Percentiles rank a stretch among this genome's conserved stretches.
Evolutionary conservation across 2,797 vertebrate genomes (phyloP).

Genomic region (Thalassophryne amazonica): DNA sequence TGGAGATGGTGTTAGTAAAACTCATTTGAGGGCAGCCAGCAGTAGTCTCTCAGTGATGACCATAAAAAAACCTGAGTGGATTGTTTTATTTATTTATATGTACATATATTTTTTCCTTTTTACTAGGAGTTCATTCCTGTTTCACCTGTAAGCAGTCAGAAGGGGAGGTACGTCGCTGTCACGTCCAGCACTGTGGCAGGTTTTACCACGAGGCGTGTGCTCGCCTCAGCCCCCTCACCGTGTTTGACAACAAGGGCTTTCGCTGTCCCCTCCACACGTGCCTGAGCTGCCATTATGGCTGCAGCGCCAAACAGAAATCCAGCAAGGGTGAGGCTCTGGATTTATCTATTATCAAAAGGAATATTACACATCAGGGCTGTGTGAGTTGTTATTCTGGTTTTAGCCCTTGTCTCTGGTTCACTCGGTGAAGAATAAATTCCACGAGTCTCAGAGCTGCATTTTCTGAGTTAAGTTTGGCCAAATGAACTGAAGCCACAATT

Average conservation of each 20-base stretch:
- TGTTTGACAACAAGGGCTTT: slow-evolving; percentile 92
- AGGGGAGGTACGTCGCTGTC: slow-evolving; percentile 86
- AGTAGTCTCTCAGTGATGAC: too few relatives aligned
- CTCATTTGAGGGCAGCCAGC: too few relatives aligned
- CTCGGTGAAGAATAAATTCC: too few relatives aligned
- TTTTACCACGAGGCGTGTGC: slow-evolving; percentile 95
- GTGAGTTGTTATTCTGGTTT: too few relatives aligned
- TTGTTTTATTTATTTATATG: too few relatives aligned
- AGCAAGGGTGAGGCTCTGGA: slow-evolving; percentile 84
- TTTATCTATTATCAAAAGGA: too few relatives aligned
- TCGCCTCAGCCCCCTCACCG: slow-evolving; percentile 82
- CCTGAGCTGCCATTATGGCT: slow-evolving; percentile 88
- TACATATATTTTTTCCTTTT: background rate
- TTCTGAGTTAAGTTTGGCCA: too few relatives aligned
- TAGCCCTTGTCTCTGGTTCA: too few relatives aligned
- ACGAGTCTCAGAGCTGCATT: too few relatives aligned
- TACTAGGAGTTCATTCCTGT: slow-evolving; percentile 86
- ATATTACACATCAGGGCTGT: fast-evolving
- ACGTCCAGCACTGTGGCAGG: slow-evolving; percentile 89
- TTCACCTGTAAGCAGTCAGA: slow-evolving; percentile 91
- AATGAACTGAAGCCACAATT: too few relatives aligned
- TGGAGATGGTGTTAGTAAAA: too few relatives aligned
- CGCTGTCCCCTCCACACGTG: slow-evolving; percentile 96
- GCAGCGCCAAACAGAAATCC: slow-evolving; percentile 82
- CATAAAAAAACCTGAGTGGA: too few relatives aligned